Evolutionary conservation across 2,113 vertebrate genomes (phyloP).

Genomic region (Neolamprologus sp.): DNA sequence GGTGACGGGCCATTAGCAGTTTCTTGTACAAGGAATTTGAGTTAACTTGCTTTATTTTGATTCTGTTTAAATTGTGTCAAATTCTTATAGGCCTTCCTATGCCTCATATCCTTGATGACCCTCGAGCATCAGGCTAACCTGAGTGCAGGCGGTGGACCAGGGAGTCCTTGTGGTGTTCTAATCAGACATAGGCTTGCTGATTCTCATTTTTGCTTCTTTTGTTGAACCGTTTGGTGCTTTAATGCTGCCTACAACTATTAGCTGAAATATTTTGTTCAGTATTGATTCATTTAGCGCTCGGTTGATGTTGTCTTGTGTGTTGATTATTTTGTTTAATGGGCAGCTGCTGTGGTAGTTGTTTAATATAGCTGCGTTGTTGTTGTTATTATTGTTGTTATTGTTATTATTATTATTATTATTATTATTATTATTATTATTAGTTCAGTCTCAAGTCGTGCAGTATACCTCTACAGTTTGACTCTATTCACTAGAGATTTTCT

Average conservation of each 20-base stretch:
- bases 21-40: not conserved
- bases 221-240: not conserved
- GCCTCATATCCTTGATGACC: not conserved
- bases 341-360: not conserved
- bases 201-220: not conserved
- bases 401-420: fast-evolving
- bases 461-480: not conserved
- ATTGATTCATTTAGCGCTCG: not conserved
- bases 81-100: not conserved
- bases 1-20: not conserved
- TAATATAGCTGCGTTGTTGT: not conserved
- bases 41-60: not conserved
- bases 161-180: not conserved
- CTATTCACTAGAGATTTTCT: not conserved
- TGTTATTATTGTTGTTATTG: fast-evolving
- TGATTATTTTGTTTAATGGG: not conserved
- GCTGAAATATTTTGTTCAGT: not conserved
- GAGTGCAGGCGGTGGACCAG: not conserved
- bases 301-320: not conserved
- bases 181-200: not conserved
- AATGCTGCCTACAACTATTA: not conserved
- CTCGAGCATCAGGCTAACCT: not conserved
- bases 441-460: not conserved
- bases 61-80: not conserved
- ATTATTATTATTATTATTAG: not conserved